These are phyloP conservation scores for Yponomeuta malinellus DNA, from an alignment of 2,888 invertebrate genomes.

Conservation along the genomic window DNA sequence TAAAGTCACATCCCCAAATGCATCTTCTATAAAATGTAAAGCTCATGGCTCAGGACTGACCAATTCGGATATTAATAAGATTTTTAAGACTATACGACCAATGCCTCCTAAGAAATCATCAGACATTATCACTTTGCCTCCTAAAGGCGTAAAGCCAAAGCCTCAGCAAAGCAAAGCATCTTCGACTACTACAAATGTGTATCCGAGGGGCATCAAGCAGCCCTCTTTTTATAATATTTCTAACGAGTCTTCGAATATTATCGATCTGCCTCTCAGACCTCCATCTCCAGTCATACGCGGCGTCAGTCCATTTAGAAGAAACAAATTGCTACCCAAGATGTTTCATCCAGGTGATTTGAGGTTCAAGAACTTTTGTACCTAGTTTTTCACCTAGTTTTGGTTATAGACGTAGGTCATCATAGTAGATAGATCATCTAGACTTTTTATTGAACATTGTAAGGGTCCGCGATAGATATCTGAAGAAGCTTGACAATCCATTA, in stretches of 20 bases:
- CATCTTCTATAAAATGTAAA: conserved; percentile 17
- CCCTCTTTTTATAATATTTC: background rate
- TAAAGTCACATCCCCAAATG: conserved; percentile 17
- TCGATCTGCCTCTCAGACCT: background rate
- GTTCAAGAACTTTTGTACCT: conserved; percentile 23
- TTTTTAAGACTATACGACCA: background rate
- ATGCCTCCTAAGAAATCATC: background rate
- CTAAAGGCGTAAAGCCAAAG: background rate
- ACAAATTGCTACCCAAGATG: conserved; percentile 8
- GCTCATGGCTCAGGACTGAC: conserved; percentile 29
- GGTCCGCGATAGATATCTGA: no score
- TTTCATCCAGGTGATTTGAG: conserved; percentile 36
- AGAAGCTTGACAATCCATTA: no score
- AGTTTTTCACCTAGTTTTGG: conserved; percentile 29
- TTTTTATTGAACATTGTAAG: no score
- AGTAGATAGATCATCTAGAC: no score
- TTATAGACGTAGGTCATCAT: background rate
- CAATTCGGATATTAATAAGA: conserved; percentile 28
- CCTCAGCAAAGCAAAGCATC: background rate
- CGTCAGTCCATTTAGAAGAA: conserved; percentile 3
- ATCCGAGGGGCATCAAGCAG: background rate
- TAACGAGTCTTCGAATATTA: background rate
- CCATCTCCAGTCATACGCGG: background rate
- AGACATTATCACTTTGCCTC: background rate
- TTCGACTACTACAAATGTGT: background rate